A percentile compares a stretch with the other conserved stretches of the same genome.
Conservation (phyloP, 2,888 invertebrate species). For the Poecilobothrus nobilitatus region DNA sequence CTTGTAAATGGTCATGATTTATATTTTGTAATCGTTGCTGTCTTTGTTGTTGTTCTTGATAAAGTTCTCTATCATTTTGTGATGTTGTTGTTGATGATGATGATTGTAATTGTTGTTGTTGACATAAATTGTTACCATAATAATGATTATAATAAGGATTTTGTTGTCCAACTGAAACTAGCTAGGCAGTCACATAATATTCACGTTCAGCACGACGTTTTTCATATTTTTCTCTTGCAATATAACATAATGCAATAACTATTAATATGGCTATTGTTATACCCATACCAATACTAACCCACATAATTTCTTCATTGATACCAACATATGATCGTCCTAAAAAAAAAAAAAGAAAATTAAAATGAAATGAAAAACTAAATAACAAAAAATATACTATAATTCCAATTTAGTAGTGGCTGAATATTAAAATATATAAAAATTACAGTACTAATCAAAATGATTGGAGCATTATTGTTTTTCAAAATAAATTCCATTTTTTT, state of each 20-base stretch:
- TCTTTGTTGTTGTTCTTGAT: not conserved
- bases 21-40: not conserved
- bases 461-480: too few species aligned
- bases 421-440: too few species aligned
- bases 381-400: not conserved
- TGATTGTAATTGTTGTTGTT: not conserved
- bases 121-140: not conserved
- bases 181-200: conserved; percentile 59
- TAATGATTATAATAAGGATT: not conserved
- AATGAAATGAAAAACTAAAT: not conserved
- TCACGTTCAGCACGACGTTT: conserved; percentile 53
- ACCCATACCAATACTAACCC: conserved; percentile 70
- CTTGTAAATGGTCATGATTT: not conserved
- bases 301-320: conserved; percentile 80
- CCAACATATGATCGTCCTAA: conserved; percentile 75
- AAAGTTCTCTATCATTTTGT: too few species aligned
- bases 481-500: too few species aligned
- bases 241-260: conserved; percentile 73
- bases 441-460: too few species aligned
- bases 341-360: conserved; percentile 14
- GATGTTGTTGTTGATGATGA: not conserved
- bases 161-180: not conserved
- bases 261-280: conserved; percentile 65
- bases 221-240: conserved; percentile 70
- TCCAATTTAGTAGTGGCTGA: not conserved